Evolutionary conservation across 2,888 invertebrate species (phyloP), one percentile per base, ranked within the genome.

Genomic region (Prenolepis imparis): DNA sequence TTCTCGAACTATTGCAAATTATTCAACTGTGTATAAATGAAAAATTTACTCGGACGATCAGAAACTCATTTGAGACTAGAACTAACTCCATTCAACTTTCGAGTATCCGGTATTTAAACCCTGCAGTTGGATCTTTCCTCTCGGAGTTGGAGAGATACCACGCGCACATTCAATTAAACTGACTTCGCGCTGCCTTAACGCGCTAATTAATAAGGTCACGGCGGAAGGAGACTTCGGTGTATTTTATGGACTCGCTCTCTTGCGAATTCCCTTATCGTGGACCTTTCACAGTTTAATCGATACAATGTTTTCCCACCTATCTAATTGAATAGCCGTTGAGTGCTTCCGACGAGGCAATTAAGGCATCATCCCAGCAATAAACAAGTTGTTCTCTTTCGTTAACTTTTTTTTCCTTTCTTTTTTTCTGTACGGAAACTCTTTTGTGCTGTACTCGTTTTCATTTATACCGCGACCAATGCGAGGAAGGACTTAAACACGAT

Each of bases 301-400:
- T 32, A 24, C 59, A n/a, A 59, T 24, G 41, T 59, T 80, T 73
- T 72, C 24, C 73, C 32, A 70, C 3, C n/a, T 6, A 36, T 78
- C 55, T 83, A 48, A 74, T 80, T 64, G n/a, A 39, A 72, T 59
- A 68, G 57, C 41, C 24, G 48, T 74, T 28, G 12, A 59, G 24
- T 18, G 21, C 59, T 61, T 73, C 59, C 73, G n/a, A 59, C 39
- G 72, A 66, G 24, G 9, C 61, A 63, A 74, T 84, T 74, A 74
- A 74, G 39, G 5, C 41, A 52, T 39, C 55, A 36, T 9, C 28
- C n/a, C 36, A 57, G 18, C 32, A 18, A 36, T 28, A 59, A 78
- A 73, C 52, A 41, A 39, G 32, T 77, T 28, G 9, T 66, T 32
- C 61, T 48, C 24, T 21, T 73, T 8, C 24, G n/a, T 39, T 61